phyloP scores from a whole-genome alignment of 2,797 vertebrate genomes.

The Okamejei kenojei region DNA sequence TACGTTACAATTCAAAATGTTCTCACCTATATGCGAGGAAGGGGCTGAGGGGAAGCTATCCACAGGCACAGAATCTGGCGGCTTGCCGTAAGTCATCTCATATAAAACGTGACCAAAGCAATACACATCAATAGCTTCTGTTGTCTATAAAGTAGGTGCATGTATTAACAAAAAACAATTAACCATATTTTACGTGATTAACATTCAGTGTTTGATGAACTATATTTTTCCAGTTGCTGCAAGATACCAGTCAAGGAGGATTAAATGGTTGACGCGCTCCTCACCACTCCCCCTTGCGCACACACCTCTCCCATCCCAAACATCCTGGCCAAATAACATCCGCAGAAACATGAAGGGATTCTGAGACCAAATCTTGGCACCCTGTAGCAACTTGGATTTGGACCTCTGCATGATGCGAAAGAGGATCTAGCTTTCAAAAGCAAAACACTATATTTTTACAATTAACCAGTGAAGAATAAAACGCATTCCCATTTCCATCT shows the following conservation, averaged over 20 bases:
- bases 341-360: background rate
- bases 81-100: conserved; percentile 88
- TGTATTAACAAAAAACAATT: conserved; percentile 34
- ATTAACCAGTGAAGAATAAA: background rate
- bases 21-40: conserved; percentile 72
- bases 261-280: background rate
- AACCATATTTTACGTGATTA: conserved; percentile 40
- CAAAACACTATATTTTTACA: background rate
- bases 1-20: background rate
- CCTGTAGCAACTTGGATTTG: background rate
- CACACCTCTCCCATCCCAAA: too few species aligned
- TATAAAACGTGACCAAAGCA: conserved; percentile 90
- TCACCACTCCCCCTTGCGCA: background rate
- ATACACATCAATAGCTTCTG: conserved; percentile 82
- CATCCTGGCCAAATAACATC: background rate
- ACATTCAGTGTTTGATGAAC: background rate
- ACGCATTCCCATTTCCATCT: background rate
- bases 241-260: background rate
- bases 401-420: background rate
- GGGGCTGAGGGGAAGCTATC: conserved; percentile 74
- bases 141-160: conserved; percentile 58
- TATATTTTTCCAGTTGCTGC: background rate
- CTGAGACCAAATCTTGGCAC: background rate
- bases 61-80: conserved; percentile 74
- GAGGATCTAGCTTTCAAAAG: background rate